These are phyloP conservation scores for Brachyalestes nurse DNA, from an alignment of 2,797 vertebrate genomes.

Conservation along the genomic window DNA sequence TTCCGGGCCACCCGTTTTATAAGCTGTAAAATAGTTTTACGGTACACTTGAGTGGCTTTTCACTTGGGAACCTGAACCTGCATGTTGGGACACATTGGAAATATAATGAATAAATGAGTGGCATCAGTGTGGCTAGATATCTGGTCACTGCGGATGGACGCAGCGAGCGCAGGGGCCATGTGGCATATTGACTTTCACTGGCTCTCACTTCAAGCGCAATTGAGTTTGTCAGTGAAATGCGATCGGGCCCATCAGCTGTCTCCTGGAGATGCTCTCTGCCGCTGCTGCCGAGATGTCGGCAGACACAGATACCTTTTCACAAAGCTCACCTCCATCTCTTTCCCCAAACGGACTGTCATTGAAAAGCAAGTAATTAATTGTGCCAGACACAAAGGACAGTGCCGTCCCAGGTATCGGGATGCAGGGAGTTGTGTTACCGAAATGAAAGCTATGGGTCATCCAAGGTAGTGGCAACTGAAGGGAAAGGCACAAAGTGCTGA, in stretches of 20 bases:
- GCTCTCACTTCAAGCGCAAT: conserved; percentile 86
- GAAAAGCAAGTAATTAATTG: conserved; percentile 74
- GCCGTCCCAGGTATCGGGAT: conserved; percentile 66
- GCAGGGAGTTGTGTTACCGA: conserved; percentile 51
- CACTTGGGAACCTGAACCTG: conserved; percentile 44
- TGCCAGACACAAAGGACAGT: conserved; percentile 68
- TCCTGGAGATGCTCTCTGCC: conserved; percentile 77
- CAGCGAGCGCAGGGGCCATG: conserved; percentile 64
- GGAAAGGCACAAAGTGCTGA: conserved; percentile 14
- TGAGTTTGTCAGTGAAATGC: conserved; percentile 91
- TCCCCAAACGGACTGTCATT: conserved; percentile 67
- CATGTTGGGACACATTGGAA: conserved; percentile 53
- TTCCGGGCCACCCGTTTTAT: neutral
- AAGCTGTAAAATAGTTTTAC: conserved; percentile 25
- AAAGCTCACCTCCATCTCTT: conserved; percentile 64
- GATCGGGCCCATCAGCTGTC: conserved; percentile 89
- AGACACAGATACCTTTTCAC: conserved; percentile 80
- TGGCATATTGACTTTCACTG: conserved; percentile 90
- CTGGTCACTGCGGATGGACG: conserved; percentile 56
- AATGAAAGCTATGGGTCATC: conserved; percentile 52
- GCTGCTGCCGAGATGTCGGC: conserved; percentile 71
- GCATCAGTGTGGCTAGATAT: conserved; percentile 54
- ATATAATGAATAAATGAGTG: conserved; percentile 68
- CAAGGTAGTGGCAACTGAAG: conserved; percentile 35
- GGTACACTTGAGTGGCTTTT: conserved; percentile 38